A percentile compares a stretch with the other conserved stretches of the same genome.
Evolutionary conservation across 2,888 invertebrate genomes (phyloP).

Genomic region (Apodemia zela): DNA sequence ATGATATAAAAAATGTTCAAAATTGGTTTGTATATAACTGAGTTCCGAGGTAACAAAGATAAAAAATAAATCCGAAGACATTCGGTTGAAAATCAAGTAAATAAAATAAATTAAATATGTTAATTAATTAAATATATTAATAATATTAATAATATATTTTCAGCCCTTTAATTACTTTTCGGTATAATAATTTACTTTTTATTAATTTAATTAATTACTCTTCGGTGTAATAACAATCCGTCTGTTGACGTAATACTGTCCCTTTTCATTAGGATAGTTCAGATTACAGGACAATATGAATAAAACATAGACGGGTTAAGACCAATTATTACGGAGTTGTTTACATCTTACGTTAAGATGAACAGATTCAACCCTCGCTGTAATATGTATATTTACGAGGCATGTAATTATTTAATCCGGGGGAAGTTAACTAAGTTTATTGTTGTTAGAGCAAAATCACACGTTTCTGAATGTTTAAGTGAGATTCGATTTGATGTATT

Average conservation of each 20-base stretch:
- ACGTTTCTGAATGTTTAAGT: background rate
- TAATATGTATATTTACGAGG: conserved; percentile 20
- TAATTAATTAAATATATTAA: no score
- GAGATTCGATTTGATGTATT: background rate
- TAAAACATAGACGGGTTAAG: conserved; percentile 60
- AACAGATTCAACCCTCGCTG: conserved; percentile 21
- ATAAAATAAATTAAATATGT: no score
- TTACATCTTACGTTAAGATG: conserved; percentile 46
- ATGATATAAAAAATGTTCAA: no score
- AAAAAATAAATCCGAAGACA: no score
- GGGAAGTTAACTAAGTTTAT: background rate
- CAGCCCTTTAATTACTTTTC: no score
- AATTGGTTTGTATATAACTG: no score
- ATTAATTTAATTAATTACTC: no score
- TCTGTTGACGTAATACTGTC: conserved; percentile 42
- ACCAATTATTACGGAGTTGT: conserved; percentile 70
- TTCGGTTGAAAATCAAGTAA: no score
- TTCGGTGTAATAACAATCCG: conserved; percentile 28
- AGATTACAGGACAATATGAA: conserved; percentile 58
- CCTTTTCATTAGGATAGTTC: conserved; percentile 66
- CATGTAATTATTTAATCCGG: conserved; percentile 11
- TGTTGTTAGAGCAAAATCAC: background rate
- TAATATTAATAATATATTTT: no score
- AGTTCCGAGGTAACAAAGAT: no score
- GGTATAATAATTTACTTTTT: no score